Evolutionary conservation across 2,888 invertebrate genomes (phyloP).

Genomic region (Amphipyra tragopoginis): DNA sequence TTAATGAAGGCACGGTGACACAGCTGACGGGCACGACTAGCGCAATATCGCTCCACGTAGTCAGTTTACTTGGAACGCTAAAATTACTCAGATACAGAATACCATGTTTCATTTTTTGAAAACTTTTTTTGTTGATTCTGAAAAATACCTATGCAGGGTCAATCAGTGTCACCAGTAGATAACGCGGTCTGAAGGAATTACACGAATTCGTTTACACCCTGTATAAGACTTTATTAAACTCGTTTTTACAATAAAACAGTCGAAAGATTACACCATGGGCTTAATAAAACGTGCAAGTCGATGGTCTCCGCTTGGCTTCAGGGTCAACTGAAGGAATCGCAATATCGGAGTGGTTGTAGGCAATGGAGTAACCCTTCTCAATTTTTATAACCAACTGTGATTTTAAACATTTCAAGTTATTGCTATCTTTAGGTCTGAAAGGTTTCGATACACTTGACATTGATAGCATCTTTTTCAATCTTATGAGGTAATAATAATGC

Average conservation of each 20-base stretch:
- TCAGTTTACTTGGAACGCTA: too few species aligned
- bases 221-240: neutral
- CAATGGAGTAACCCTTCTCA: constrained; percentile 21
- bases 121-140: too few species aligned
- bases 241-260: constrained; percentile 13
- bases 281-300: constrained; percentile 13
- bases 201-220: too few species aligned
- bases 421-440: constrained; percentile 8
- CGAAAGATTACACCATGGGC: neutral
- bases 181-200: too few species aligned
- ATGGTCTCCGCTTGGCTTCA: constrained; percentile 16
- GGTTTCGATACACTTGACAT: constrained; percentile 3
- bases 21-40: too few species aligned
- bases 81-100: too few species aligned
- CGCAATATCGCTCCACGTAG: too few species aligned
- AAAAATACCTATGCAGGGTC: too few species aligned
- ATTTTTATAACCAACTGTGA: constrained; percentile 23
- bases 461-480: constrained; percentile 6
- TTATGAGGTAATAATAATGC: neutral
- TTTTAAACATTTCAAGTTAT: constrained; percentile 38
- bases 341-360: constrained; percentile 13
- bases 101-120: too few species aligned
- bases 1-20: too few species aligned
- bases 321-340: constrained; percentile 19
- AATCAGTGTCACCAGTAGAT: too few species aligned